Evolutionary conservation across 1,140 invertebrate species (phyloP), one percentile per base, ranked within the genome.

Genomic region (Caenorhabditis tropicalis): DNA sequence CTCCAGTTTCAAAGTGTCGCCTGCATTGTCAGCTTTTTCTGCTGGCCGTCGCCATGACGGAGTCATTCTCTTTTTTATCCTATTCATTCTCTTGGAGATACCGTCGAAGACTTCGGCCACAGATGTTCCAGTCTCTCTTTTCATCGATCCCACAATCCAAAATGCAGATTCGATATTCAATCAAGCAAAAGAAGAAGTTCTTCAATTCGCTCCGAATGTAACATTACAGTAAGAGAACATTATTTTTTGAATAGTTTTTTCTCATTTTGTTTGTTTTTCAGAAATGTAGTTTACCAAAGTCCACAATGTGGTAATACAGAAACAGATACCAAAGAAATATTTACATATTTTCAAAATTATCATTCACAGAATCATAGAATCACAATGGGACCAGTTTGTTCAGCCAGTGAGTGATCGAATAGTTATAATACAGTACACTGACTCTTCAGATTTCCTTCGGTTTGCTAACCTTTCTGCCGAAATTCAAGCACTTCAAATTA

Each of bases 1-100:
- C 29, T 43, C 31, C n/a, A 15, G 65, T 39, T 39, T 43, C 65
- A 74, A 74, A 74, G 65, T 74, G 65, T 74, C 65, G 65, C 65
- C n/a, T n/a, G 65, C 21, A 15, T 74, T 43, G 65, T 15, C 36
- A 9, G 36, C 36, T 15, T 10, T 24, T 3, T 36, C 15, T 6
- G 36, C 36, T 43, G 36, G 36, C 36, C 21, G 7, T 65, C 58
- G 12, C 31, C 19, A 65, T 65, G 58, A 43, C 21, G 36, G n/a
- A 10, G 10, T 74, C 36, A 24, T 74, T 36, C 24, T 19, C n/a
- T 24, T 27, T 31, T 74, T 2, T 24, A 9, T 74, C n/a, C 10
- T 39, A 24, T n/a, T 74, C 36, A 21, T 43, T 19, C 36, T 74
- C 12, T n/a, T 74, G 65, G 65, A 46, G 5, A 43, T 29, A 19